Percentiles rank a stretch among this genome's conserved stretches.
phyloP scores from a whole-genome alignment of 2,113 vertebrate genomes.

The Leptocoma aspasia region DNA sequence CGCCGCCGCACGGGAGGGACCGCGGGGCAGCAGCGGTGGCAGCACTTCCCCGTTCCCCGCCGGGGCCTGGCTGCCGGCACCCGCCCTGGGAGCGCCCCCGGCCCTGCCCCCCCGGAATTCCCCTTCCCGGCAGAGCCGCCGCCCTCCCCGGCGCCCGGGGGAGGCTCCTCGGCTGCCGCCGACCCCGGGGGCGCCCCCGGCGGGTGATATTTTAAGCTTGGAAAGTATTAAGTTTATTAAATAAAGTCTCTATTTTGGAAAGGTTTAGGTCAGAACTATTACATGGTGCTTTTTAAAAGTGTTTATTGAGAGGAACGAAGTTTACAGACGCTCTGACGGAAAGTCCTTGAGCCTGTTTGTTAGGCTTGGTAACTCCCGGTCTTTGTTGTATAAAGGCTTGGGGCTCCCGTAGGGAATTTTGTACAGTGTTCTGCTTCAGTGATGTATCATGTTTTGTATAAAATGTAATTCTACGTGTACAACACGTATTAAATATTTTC shows the following conservation, averaged over 20 bases:
- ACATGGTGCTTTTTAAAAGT: conserved; percentile 73
- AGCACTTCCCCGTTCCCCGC: neutral
- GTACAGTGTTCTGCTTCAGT: conserved; percentile 74
- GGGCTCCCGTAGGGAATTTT: conserved; percentile 68
- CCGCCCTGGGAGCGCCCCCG: neutral
- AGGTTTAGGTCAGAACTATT: conserved; percentile 66
- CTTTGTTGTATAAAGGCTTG: conserved; percentile 85
- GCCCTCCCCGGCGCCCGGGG: neutral
- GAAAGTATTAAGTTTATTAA: conserved; percentile 64
- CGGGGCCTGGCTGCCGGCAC: neutral
- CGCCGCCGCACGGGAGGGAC: neutral
- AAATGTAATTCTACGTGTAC: conserved; percentile 78
- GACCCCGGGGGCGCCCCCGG: neutral
- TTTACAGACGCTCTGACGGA: conserved; percentile 67
- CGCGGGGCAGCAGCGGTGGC: neutral
- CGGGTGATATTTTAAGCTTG: conserved; percentile 50
- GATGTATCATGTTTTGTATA: conserved; percentile 79
- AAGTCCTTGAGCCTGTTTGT: conserved; percentile 51
- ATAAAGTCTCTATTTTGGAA: conserved; percentile 69
- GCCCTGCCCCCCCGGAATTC: neutral
- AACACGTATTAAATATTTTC: conserved; percentile 86
- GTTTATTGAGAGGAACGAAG: conserved; percentile 66
- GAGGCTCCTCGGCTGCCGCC: neutral
- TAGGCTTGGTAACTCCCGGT: conserved; percentile 58
- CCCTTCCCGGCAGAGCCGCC: neutral